Base-by-base conservation (phyloP, 2,797 vertebrate species). In the Rallus crepitans region DNA sequence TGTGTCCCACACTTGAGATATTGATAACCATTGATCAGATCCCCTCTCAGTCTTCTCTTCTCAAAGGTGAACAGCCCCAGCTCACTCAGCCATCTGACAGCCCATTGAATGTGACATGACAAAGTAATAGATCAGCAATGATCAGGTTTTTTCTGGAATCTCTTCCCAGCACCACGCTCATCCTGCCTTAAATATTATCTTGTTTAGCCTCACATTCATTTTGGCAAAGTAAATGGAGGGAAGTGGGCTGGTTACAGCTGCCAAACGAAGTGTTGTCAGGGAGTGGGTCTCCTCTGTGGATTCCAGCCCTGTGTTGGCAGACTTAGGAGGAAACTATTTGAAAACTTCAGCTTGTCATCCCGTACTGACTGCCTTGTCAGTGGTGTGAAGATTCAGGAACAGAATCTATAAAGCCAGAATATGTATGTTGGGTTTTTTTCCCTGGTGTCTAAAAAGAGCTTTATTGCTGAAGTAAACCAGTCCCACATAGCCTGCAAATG, bases 261-360 rank as follows among this genome's bases (percentile, higher is more conserved):
- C 82, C 75, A 68, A 37, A 55, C 16, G 71, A 87, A 68, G 76
- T 73, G 69, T 57, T 95, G 80, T 88, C 90, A 94, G 82, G 50
- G 65, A 57, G 12, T 75, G 53, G 57, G 72, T 69, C 87, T 90
- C 68, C 31, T 75, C 61, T 33, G 4, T 60, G 90, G 61, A 47
- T 65, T 78, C 53, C 53, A 90, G 71, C 76, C 61, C 39, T 57
- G 42, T 63, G 66, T 16, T 94, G 93, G 76, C 82, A 94, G 79
- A 37, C 45, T 47, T 33, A 6, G 21, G 71, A 89, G 33, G 47
- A 75, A 25, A 37, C 18, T 31, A 4, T 45, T 50, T 78, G 81
- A 57, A 72, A 86, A 73, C 52, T 77, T 73, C n/a, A 93, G 35
- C 69, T 69, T 90, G 87, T 93, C 79, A 10, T 60, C 15, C 0